Base-by-base conservation (phyloP, 37 sponge, comb jelly and placozoan species). In the Petrosia ficiformis region DNA sequence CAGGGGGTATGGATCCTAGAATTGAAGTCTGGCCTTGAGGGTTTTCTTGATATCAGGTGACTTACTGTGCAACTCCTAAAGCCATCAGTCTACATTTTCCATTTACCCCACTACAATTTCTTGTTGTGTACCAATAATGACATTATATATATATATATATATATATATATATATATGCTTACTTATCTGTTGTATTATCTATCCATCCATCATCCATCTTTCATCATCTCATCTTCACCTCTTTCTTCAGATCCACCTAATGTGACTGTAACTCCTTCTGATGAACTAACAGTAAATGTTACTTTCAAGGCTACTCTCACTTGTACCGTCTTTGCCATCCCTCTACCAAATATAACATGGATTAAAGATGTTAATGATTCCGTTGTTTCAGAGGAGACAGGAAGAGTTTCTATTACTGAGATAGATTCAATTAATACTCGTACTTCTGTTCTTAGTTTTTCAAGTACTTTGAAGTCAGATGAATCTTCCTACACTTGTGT, bases 341-440 rank as follows among this genome's bases (percentile, higher is more conserved):
- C 81, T 28, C 43, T 66, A 29, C 81, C 81, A 3, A 41, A 31
- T 24, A 81, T 81, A 31, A 58, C 65, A 10, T 81, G 81, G 81
- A 64, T 71, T 43, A 40, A 33, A 30, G 41, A 81, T 39, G 81
- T 38, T 22, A 54, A 8, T 48, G 54, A 48, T 19, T 19, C 30
- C 66, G 65, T 64, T 31, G 32, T 31, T n/a, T 14, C n/a, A 19
- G 65, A 14, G 14, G 54, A 14, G 54, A 14, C 54, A 19, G 14
- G 14, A 24, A 61, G 63, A 61, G 26, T 61, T 6, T n/a, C 63
- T n/a, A 61, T 61, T n/a, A 61, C 22, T n/a, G 28, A 61, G 63
- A 61, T 29, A 5, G 63, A 61, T n/a, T 26, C 5, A 26, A n/a
- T 5, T 26, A 5, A 61, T 29, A 22, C 26, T 5, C 63, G 63